phyloP scores from a whole-genome alignment of 2,888 invertebrate genomes.

The Epirrita christyi region DNA sequence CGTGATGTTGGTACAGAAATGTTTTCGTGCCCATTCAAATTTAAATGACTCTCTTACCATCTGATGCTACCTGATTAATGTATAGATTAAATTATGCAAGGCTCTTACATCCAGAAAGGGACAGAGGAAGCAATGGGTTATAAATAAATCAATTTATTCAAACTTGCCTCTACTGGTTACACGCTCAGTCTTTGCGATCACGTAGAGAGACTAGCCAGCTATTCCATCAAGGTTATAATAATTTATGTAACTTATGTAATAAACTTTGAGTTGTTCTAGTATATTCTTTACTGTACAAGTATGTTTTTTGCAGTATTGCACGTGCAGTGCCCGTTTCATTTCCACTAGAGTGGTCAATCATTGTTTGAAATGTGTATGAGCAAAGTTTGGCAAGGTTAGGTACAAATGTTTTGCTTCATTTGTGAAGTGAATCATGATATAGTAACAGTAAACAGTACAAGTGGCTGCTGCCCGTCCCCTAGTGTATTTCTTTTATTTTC shows the following conservation, averaged over 20 bases:
- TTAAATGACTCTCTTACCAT: conserved; percentile 3
- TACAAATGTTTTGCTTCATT: too few relatives aligned
- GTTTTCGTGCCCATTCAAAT: too few relatives aligned
- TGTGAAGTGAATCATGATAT: too few relatives aligned
- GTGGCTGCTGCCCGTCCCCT: too few relatives aligned
- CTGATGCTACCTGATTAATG: conserved; percentile 5
- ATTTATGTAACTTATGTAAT: background rate
- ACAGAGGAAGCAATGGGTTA: conserved; percentile 48
- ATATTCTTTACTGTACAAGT: background rate
- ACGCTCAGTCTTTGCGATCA: conserved; percentile 47
- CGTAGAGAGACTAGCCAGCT: conserved; percentile 39
- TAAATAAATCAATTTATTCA: conserved; percentile 47
- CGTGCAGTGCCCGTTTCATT: too few relatives aligned
- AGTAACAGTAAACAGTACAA: too few relatives aligned
- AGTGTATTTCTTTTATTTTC: too few relatives aligned
- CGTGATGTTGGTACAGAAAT: too few relatives aligned
- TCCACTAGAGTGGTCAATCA: too few relatives aligned
- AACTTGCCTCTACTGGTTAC: conserved; percentile 4
- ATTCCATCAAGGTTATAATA: conserved; percentile 8
- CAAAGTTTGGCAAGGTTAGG: too few relatives aligned
- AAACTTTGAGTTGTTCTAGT: background rate
- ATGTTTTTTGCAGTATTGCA: too few relatives aligned
- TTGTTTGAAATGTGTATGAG: too few relatives aligned
- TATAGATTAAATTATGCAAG: conserved; percentile 30
- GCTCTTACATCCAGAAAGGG: conserved; percentile 40